Evolutionary conservation across 53 echinoderm and acorn worm genomes (phyloP), one percentile per base, ranked within the genome.

Genomic region (Arbacia lixula): DNA sequence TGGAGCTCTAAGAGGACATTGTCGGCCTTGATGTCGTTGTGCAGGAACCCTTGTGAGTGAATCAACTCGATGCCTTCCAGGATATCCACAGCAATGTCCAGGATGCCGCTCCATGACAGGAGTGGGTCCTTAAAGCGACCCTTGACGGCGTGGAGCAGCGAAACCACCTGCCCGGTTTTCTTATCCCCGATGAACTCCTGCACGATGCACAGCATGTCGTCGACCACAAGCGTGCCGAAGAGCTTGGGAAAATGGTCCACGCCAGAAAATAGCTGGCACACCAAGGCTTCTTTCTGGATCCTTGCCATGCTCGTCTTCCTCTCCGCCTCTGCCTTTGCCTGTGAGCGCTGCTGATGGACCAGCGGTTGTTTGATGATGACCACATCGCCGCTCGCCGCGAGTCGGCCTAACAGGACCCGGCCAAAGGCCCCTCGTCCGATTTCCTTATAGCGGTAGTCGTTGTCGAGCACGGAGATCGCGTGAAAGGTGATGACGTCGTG

Each of bases 1-100:
- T 41, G 12, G 12, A 49, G 29, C 50, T 71, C 71, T 26, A 71
- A 29, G 49, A 71, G 71, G 28, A 71, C 71, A 4, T 71, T 71
- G 21, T 71, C 71, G 28, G 71, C 71, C 14, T 71, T 71, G 50
- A 71, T 71, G 30, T 71, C 71, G 49, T 71, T 71, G 50, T 71
- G 71, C 6, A 71, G 71, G 25, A 71, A 71, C 3, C 49, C 49
- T 40, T 49, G 21, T 17, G 71, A 40, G 29, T 71, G 71, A 16
- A 71, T 40, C 41, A 42, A 40, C 12, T 5, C 0, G 22, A 71
- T 29, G 26, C 71, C 71, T 29, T 71, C 71, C 25, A 71, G 12
- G 71, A 71, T 41, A 43, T 71, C 71, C 3, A 28, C 31, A 46
- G 71, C 71, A 17, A 71, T 43, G 16, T 46, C 30, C 2, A 71